Base-by-base conservation (phyloP, 2,113 vertebrate genomes). In the Peromyscus polionotus region DNA sequence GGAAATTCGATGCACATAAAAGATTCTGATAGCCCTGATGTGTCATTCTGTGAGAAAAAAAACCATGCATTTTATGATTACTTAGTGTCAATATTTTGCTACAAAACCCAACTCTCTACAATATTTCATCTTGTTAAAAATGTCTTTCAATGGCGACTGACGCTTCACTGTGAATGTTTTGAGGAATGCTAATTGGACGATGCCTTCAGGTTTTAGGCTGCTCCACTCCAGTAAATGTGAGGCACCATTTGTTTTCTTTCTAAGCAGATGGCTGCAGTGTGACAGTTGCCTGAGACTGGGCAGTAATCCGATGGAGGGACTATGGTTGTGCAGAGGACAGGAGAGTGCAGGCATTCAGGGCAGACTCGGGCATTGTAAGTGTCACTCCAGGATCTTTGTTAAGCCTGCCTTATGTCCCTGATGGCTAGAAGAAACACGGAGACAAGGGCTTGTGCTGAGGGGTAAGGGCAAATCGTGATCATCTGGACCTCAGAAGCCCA, bases 101-200 rank as follows among this genome's bases (percentile, higher is more conserved):
- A 65, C 79, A 92, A 51, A 93, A 70, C 42, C 22, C 11, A 81
- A 26, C 9, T 12, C 70, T 12, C 63, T 54, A 24, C 63, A 79
- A 89, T 85, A 51, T 48, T 88, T 91, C 36, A 57, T 57, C 91
- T 75, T 36, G 57, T 65, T 90, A 80, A 92, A 93, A 88, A 63
- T n/a, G n/a, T 63, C 65, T 54, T 92, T 79, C 26, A 45, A 1
- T 19, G 28, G 39, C 75, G 80, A 26, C 0, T 7, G 16, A 24
- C 16, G 33, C 16, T 93, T 86, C 42, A 0, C 16, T 70, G 63
- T 79, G 67, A 88, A 73, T 19, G 59, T 14, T 61, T 89, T 77
- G 48, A 26, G 77, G 83, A 89, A 87, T 77, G 88, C 14, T 24
- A 54, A 89, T 42, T n/a, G n/a, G 36, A 13, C 48, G 70, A 88